Conservation (phyloP, 2,113 vertebrate species). For the Xyliphius kryptos region DNA sequence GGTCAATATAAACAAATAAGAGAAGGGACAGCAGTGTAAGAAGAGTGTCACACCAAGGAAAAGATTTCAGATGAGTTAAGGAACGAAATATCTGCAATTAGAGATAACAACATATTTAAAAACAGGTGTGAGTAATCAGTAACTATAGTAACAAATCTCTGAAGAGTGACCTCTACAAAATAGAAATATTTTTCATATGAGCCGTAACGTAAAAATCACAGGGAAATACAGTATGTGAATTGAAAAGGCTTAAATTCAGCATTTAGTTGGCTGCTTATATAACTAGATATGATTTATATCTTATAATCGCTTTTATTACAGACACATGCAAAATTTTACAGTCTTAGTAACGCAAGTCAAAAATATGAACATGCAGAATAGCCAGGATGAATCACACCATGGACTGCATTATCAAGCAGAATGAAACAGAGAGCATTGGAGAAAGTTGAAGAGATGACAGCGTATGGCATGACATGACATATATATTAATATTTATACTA, state of each 20-base stretch:
- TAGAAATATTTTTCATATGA: neutral
- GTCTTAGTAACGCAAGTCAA: too few species aligned
- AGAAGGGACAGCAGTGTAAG: neutral
- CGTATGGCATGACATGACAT: too few species aligned
- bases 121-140: slow-evolving; percentile 17
- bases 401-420: too few species aligned
- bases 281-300: too few species aligned
- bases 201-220: neutral
- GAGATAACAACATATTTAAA: neutral
- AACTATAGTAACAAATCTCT: slow-evolving; percentile 12
- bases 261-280: neutral
- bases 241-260: neutral
- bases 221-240: neutral
- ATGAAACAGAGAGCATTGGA: too few species aligned
- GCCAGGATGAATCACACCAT: too few species aligned
- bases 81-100: neutral
- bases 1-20: neutral
- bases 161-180: neutral
- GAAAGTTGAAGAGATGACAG: too few species aligned
- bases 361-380: too few species aligned
- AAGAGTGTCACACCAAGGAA: neutral
- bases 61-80: neutral
- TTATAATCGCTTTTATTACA: too few species aligned
- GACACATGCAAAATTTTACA: too few species aligned
- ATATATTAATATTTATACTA: neutral